Evolutionary conservation across 2,797 vertebrate species (phyloP).

Genomic region (Falco naumanni): DNA sequence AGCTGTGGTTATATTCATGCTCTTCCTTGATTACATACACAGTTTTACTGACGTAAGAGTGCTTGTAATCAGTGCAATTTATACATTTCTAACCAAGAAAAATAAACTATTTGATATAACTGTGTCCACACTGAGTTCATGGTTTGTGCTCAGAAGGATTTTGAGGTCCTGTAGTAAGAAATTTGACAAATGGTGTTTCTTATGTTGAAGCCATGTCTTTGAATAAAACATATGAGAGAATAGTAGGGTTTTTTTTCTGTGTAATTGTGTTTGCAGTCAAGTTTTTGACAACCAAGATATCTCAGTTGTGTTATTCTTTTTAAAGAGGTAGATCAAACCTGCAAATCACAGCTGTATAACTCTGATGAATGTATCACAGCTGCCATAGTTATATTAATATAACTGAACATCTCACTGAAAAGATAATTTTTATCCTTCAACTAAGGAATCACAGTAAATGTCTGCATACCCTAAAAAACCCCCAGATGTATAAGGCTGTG

Average conservation of each 20-base stretch:
- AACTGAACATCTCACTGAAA: background rate
- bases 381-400: background rate
- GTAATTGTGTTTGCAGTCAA: background rate
- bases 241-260: background rate
- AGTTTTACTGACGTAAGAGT: background rate
- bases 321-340: background rate
- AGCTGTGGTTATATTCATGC: background rate
- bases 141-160: background rate
- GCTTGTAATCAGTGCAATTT: background rate
- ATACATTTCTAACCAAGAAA: background rate
- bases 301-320: background rate
- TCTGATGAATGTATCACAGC: background rate
- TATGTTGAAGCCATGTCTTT: background rate
- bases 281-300: background rate
- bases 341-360: background rate
- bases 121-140: background rate
- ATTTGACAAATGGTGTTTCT: background rate
- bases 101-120: background rate
- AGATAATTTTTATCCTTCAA: background rate
- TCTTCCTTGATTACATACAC: background rate
- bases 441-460: background rate
- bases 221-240: background rate
- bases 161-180: background rate
- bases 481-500: background rate
- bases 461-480: background rate